Conservation (phyloP, 1,140 invertebrate species). For the Acromyrmex echinatior region DNA sequence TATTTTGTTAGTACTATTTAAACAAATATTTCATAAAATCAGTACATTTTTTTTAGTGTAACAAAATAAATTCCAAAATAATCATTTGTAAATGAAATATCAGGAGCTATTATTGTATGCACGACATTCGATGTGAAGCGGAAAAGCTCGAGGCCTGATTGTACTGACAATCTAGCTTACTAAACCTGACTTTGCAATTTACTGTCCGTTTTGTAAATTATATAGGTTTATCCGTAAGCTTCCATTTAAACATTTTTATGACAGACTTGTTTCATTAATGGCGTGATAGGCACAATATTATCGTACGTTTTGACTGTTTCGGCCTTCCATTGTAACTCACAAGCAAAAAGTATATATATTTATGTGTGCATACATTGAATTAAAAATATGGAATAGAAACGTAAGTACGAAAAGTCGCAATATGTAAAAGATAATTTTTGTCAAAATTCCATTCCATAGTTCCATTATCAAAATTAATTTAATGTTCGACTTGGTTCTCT, state of each 20-base stretch:
- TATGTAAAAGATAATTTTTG: background rate
- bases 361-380: background rate
- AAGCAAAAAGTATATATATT: background rate
- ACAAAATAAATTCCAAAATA: background rate
- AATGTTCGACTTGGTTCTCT: background rate
- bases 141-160: constrained; percentile 9
- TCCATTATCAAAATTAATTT: constrained; percentile 8
- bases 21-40: no score
- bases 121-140: constrained; percentile 2
- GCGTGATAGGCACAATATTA: background rate
- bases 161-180: background rate
- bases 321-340: background rate
- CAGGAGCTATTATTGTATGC: constrained; percentile 29
- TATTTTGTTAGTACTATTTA: no score
- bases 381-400: constrained; percentile 4
- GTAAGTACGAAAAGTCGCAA: background rate
- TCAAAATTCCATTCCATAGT: background rate
- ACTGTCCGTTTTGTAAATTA: constrained; percentile 9
- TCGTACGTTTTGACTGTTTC: constrained; percentile 1
- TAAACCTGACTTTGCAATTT: constrained; percentile 6
- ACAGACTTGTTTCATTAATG: background rate
- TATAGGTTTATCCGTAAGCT: background rate
- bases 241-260: constrained; percentile 35
- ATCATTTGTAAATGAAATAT: constrained; percentile 16
- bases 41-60: no score